Conservation (phyloP, 2,113 vertebrate species). For the Cottus gobio region DNA sequence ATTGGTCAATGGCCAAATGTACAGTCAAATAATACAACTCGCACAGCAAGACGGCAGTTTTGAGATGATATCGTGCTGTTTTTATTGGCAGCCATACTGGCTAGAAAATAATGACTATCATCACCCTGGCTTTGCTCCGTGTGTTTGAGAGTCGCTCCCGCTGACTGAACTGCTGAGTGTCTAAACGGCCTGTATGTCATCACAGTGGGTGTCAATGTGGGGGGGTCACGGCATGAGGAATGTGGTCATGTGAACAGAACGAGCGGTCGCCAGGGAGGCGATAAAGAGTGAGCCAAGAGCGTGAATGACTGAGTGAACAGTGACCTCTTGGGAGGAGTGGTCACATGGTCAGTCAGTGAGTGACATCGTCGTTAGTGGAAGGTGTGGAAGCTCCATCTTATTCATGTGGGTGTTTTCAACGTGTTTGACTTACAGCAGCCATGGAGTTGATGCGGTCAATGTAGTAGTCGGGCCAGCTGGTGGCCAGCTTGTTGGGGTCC, state of each 20-base stretch:
- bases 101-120: slow-evolving; percentile 54
- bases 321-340: slow-evolving; percentile 14
- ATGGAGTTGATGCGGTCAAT: slow-evolving; percentile 98
- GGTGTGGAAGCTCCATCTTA: background rate
- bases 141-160: slow-evolving; percentile 51
- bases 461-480: slow-evolving; percentile 99
- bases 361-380: background rate
- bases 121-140: slow-evolving; percentile 39
- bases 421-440: slow-evolving; percentile 90
- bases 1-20: slow-evolving; percentile 8
- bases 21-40: slow-evolving; percentile 19
- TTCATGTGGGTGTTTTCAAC: background rate
- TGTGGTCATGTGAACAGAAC: slow-evolving; percentile 61
- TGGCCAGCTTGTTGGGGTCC: slow-evolving; percentile 97
- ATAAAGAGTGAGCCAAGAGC: slow-evolving; percentile 48
- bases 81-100: slow-evolving; percentile 34
- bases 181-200: slow-evolving; percentile 74
- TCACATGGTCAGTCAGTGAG: background rate
- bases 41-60: background rate
- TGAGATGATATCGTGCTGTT: slow-evolving; percentile 29
- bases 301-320: slow-evolving; percentile 37
- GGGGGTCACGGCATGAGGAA: slow-evolving; percentile 63
- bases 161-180: slow-evolving; percentile 56
- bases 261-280: slow-evolving; percentile 53
- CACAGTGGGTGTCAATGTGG: slow-evolving; percentile 56